Conservation (phyloP, 1,140 invertebrate species). For the Cardiocondyla obscurior region DNA sequence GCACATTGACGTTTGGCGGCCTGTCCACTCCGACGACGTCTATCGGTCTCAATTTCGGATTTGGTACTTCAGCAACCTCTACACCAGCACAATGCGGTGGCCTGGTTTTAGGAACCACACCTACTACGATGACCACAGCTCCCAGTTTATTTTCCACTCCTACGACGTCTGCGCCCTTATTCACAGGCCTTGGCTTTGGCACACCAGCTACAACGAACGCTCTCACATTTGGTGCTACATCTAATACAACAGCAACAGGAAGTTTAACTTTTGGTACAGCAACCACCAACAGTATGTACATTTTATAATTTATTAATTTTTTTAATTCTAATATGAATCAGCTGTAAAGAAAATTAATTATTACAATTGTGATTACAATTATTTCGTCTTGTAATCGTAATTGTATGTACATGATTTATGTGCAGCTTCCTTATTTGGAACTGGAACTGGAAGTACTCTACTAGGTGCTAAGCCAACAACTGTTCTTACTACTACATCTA, state of each 20-base stretch:
- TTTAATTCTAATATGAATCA: too few species aligned
- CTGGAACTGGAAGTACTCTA: conserved; percentile 68
- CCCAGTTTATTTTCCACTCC: conserved; percentile 66
- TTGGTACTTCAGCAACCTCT: conserved; percentile 64
- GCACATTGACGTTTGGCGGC: conserved; percentile 63
- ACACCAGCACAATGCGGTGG: conserved; percentile 37
- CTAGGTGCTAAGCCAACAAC: conserved; percentile 79
- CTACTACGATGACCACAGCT: conserved; percentile 59
- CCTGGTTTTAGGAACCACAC: conserved; percentile 58
- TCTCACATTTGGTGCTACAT: conserved; percentile 74
- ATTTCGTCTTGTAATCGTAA: too few species aligned
- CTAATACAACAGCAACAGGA: conserved; percentile 73
- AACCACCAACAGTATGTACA: conserved; percentile 68
- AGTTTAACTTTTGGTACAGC: conserved; percentile 75
- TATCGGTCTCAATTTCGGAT: conserved; percentile 73
- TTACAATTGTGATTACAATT: too few species aligned
- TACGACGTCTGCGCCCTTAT: conserved; percentile 58
- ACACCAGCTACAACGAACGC: conserved; percentile 60
- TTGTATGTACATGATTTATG: too few species aligned
- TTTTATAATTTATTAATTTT: conserved; percentile 37
- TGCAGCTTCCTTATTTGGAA: conserved; percentile 77
- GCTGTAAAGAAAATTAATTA: neutral
- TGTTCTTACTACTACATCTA: conserved; percentile 71
- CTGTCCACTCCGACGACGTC: conserved; percentile 59
- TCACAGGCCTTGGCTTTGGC: conserved; percentile 69